Conservation (phyloP, 2,113 vertebrate genomes). For the Shinisaurus crocodilurus region DNA sequence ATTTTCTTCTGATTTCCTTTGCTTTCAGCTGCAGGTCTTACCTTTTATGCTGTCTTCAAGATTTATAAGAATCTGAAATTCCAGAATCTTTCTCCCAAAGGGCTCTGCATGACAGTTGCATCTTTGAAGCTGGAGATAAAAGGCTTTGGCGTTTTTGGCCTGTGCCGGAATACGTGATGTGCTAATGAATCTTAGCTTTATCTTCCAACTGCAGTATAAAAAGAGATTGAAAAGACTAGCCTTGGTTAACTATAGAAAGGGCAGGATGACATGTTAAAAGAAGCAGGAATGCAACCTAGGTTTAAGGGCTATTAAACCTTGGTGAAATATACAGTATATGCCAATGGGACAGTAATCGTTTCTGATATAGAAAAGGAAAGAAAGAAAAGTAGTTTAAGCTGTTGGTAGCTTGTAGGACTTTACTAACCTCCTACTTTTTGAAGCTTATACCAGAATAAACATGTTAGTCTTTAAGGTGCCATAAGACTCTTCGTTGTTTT, state of each 20-base stretch:
- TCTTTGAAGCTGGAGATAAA: constrained; percentile 42
- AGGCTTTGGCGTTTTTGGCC: neutral
- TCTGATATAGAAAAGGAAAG: neutral
- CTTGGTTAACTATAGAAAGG: constrained; percentile 8
- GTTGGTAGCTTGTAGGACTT: neutral
- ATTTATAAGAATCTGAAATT: neutral
- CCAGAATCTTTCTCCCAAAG: constrained; percentile 8
- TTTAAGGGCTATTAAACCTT: neutral
- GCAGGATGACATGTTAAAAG: constrained; percentile 9
- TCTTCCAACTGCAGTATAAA: constrained; percentile 27
- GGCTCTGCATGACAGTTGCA: rapidly evolving
- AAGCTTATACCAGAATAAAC: neutral
- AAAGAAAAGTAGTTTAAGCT: neutral
- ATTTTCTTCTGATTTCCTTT: neutral
- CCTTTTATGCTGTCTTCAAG: constrained; percentile 29
- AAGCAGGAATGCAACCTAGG: neutral
- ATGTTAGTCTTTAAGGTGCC: too few relatives aligned
- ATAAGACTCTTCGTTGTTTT: too few relatives aligned
- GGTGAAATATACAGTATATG: constrained; percentile 13
- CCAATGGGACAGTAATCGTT: constrained; percentile 8
- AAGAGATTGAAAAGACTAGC: neutral
- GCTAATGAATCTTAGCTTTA: constrained; percentile 3
- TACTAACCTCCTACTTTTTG: neutral
- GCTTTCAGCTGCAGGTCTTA: constrained; percentile 44
- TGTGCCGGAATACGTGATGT: constrained; percentile 28